phyloP scores from a whole-genome alignment of 1,140 invertebrate species.

The Brachionus rotundiformis region DNA sequence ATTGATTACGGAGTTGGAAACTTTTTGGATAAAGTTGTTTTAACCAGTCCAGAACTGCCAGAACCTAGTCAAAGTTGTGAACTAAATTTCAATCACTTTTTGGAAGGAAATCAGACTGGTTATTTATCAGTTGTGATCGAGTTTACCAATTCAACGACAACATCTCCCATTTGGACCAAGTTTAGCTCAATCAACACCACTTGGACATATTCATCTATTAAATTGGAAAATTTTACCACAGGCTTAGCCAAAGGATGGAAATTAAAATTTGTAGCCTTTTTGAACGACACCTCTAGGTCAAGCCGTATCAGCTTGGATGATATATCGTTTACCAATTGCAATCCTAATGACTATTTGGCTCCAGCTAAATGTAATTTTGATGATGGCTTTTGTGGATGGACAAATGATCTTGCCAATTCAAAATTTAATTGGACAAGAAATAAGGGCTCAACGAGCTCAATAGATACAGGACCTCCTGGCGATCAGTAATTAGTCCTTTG shows the following conservation, averaged over 20 bases:
- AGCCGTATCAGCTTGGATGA: constrained; percentile 21
- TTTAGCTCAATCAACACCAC: not conserved
- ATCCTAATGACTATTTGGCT: not conserved
- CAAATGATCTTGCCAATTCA: constrained; percentile 55
- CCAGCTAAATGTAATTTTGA: constrained; percentile 59
- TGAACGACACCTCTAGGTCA: not conserved
- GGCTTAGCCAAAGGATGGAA: constrained; percentile 11
- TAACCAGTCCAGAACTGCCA: constrained; percentile 58
- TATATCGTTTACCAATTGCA: constrained; percentile 47
- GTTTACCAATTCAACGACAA: not conserved
- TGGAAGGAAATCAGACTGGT: constrained; percentile 47
- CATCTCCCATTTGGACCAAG: not conserved
- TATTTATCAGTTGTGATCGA: not conserved
- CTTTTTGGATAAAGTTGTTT: constrained; percentile 55
- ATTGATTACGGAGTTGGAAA: constrained; percentile 57
- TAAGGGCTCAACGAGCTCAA: constrained; percentile 26
- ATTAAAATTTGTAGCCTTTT: not conserved
- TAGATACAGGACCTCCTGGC: constrained; percentile 2
- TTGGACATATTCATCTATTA: constrained; percentile 13
- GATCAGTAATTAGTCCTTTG: constrained; percentile 35
- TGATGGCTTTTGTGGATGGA: constrained; percentile 57
- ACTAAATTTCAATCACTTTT: constrained; percentile 54
- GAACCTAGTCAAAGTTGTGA: constrained; percentile 55
- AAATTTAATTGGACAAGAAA: constrained; percentile 51
- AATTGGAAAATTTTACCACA: constrained; percentile 24